Percentiles rank a stretch among this genome's conserved stretches.
These are phyloP conservation scores for Perca schrenkii DNA, from an alignment of 2,113 vertebrate genomes.

Conservation along the genomic window DNA sequence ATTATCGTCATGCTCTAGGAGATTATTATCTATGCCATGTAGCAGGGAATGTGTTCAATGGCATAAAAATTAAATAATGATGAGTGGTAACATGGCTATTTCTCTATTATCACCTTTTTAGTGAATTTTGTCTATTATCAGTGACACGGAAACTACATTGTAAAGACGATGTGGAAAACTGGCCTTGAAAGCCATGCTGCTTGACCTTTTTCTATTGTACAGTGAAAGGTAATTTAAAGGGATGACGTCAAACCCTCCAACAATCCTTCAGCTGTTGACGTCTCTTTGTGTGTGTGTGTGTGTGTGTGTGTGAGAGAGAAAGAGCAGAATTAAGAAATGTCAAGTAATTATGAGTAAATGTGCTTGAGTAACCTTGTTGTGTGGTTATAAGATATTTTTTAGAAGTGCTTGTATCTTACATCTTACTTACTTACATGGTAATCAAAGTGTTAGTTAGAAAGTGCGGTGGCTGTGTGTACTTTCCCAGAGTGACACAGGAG, in stretches of 20 bases:
- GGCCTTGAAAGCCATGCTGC: background rate
- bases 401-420: background rate
- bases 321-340: background rate
- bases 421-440: too few relatives aligned
- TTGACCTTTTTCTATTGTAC: constrained; percentile 24
- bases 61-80: background rate
- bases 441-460: background rate
- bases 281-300: background rate
- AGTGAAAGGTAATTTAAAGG: background rate
- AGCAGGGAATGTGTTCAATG: background rate
- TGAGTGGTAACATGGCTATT: background rate
- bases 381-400: background rate
- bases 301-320: background rate
- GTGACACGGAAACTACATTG: constrained; percentile 4
- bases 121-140: background rate
- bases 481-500: background rate
- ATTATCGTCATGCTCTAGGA: background rate
- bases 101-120: background rate
- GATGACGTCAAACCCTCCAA: constrained; percentile 29
- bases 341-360: background rate
- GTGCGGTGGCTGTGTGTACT: background rate
- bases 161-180: background rate
- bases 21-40: background rate
- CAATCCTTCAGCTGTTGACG: background rate
- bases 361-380: background rate